phyloP scores from a whole-genome alignment of 2,113 vertebrate species.

The Passerina amoena region DNA sequence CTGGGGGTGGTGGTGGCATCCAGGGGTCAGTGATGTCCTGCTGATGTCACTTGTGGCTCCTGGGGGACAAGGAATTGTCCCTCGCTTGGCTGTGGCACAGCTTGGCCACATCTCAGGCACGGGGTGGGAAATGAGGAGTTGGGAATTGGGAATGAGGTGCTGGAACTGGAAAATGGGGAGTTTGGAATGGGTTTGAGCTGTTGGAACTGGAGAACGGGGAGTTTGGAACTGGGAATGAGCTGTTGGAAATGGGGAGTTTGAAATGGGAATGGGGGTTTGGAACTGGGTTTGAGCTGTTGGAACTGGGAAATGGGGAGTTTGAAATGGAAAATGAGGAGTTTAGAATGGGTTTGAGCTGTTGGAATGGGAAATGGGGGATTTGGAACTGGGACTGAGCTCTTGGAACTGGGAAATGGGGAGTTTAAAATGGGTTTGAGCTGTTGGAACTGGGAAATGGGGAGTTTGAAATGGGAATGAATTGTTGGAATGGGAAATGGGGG shows the following conservation, averaged over 20 bases:
- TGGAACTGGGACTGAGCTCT: not conserved
- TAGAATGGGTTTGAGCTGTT: no score
- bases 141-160: not conserved
- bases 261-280: not conserved
- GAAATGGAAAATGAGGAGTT: not conserved
- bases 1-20: not conserved
- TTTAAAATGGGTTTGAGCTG: no score
- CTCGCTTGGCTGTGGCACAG: not conserved
- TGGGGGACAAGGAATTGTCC: not conserved
- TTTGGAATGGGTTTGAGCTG: not conserved
- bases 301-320: no score
- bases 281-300: no score
- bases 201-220: fast-evolving
- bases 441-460: no score
- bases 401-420: no score
- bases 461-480: no score
- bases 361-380: no score
- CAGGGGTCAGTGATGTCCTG: not conserved
- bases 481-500: no score
- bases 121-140: fast-evolving
- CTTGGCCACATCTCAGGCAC: fast-evolving
- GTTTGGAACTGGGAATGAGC: not conserved
- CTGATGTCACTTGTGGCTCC: not conserved
- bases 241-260: not conserved
- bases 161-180: not conserved